Percentiles rank a stretch among this genome's conserved stretches.
These are phyloP conservation scores for Lamprotornis superbus DNA, from an alignment of 2,113 vertebrate species.

Conservation along the genomic window DNA sequence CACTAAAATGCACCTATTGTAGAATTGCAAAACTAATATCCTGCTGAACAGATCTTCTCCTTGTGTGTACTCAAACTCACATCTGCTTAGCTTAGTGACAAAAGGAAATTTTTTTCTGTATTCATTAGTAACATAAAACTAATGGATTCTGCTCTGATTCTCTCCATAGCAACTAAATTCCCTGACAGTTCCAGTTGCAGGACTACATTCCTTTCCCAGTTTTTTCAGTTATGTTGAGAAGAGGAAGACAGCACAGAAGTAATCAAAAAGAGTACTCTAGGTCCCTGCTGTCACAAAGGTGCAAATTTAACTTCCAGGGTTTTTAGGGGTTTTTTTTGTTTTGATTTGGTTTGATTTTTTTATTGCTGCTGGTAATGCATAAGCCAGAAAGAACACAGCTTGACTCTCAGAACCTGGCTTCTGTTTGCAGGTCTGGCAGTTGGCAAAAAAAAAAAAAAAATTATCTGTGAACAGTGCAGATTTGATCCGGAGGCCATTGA, in stretches of 20 bases:
- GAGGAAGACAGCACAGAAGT: not conserved
- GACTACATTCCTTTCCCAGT: not conserved
- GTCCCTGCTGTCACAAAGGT: not conserved
- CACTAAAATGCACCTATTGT: not conserved
- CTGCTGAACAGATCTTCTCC: not conserved
- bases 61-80: not conserved
- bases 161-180: constrained; percentile 55
- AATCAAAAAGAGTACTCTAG: not conserved
- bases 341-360: not conserved
- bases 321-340: not conserved
- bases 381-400: constrained; percentile 51
- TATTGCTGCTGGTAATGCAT: constrained; percentile 32
- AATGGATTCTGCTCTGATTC: constrained; percentile 44
- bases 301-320: constrained; percentile 14
- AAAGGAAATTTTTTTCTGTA: not conserved
- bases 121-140: constrained; percentile 48
- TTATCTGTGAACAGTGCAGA: constrained; percentile 27
- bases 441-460: not conserved
- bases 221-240: not conserved
- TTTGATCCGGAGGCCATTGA: constrained; percentile 36
- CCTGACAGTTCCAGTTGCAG: constrained; percentile 14
- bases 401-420: constrained; percentile 57
- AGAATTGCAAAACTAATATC: not conserved
- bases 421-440: constrained; percentile 41
- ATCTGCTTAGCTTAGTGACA: constrained; percentile 32